Evolutionary conservation across 2,113 vertebrate species (phyloP), one percentile per base, ranked within the genome.

Genomic region (Pleuronectes platessa): DNA sequence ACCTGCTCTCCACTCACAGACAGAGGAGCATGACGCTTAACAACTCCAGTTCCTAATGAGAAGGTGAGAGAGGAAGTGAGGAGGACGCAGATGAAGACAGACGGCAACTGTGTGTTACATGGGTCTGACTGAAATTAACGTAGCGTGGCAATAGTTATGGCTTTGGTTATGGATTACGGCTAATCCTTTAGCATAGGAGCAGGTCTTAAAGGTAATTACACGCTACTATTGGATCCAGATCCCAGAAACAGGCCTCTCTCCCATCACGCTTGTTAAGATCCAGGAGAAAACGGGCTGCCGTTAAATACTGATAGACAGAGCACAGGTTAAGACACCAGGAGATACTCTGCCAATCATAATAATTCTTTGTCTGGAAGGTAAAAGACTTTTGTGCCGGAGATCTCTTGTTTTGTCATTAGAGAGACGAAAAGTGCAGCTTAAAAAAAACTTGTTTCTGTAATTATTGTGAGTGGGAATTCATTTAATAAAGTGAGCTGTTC

Each of bases 131-230:
- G 74, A 81, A 90, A 90, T 88, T 88, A 89, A 82, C 64, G 66
- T 74, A 77, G 88, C 81, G 58, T 82, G 70, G 86, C 86, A 82
- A 78, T 82, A 89, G 87, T 90, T 90, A 87, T 84, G 87, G 87
- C 80, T 92, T 92, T 93, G 86, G 88, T 88, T 92, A 88, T 92
- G 92, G 92, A 93, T 93, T 92, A 92, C 45, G 69, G 86, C 85
- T 92, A 92, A 92, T 91, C 90, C 86, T 82, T 72, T 65, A 87
- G 81, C 90, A 90, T 84, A 88, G 87, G 86, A 93, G 81, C 79
- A 87, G 85, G 91, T 85, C 77, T 92, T 93, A 90, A 91, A 88
- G 88, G 88, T 93, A 92, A 92, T 93, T 93, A 91, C 91, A 92
- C 63, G 87, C 87, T 88, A 76, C 89, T 90, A 90, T 89, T 88